These are phyloP conservation scores for Drosophila melanica DNA, from an alignment of 1,140 invertebrate species.

Conservation along the genomic window DNA sequence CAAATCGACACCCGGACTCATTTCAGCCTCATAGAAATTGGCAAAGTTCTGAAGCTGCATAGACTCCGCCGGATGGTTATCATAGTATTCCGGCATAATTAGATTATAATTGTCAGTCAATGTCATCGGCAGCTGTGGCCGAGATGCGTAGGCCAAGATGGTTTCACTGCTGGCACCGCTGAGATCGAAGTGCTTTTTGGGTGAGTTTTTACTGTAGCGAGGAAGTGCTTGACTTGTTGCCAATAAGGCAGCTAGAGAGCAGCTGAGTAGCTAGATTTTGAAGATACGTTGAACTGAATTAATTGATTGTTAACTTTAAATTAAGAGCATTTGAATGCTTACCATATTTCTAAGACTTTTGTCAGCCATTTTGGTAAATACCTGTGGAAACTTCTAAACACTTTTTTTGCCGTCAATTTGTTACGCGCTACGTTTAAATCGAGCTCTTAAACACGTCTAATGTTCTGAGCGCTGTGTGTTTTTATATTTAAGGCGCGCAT, in stretches of 20 bases:
- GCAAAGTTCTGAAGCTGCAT: constrained; percentile 80
- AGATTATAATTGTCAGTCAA: constrained; percentile 69
- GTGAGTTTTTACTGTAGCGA: constrained; percentile 51
- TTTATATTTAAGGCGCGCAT: constrained; percentile 74
- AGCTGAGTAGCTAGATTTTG: constrained; percentile 26
- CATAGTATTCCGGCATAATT: constrained; percentile 78
- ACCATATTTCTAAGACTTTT: constrained; percentile 49
- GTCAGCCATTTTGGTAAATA: constrained; percentile 32
- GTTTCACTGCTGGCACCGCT: constrained; percentile 35
- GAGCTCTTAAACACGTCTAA: constrained; percentile 76
- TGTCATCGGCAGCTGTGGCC: constrained; percentile 53
- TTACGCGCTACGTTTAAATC: constrained; percentile 47
- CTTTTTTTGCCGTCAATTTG: constrained; percentile 6
- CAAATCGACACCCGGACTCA: constrained; percentile 54
- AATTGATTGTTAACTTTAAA: no score
- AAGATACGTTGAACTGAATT: neutral
- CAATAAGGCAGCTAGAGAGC: constrained; percentile 28
- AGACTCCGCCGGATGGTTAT: constrained; percentile 71
- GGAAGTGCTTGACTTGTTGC: constrained; percentile 43
- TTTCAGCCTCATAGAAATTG: constrained; percentile 63
- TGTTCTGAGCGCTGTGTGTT: constrained; percentile 65
- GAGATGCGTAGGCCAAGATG: constrained; percentile 56
- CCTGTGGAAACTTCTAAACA: neutral
- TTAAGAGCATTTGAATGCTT: neutral
- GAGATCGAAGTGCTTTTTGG: constrained; percentile 34